Evolutionary conservation across 2,888 invertebrate genomes (phyloP).

Genomic region (Patella ulyssiponensis): DNA sequence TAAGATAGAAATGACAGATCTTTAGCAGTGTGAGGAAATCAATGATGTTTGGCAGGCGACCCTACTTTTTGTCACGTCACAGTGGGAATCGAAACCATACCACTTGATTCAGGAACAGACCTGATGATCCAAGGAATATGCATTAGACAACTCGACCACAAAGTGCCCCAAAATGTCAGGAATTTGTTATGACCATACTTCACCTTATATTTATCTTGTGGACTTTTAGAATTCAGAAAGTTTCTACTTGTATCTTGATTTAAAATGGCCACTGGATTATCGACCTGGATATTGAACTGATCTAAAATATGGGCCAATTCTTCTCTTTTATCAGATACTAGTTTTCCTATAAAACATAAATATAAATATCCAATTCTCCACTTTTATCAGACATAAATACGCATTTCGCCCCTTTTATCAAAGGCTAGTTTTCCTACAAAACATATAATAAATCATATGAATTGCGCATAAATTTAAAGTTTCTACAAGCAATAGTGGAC

Average conservation of each 20-base stretch:
- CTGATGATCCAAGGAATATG: no score
- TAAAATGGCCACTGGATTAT: slow-evolving; percentile 93
- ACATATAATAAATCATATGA: no score
- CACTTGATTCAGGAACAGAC: no score
- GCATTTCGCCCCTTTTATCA: slow-evolving; percentile 82
- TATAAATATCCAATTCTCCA: not conserved
- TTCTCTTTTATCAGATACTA: slow-evolving; percentile 80
- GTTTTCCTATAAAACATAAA: slow-evolving; percentile 75
- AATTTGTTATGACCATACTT: no score
- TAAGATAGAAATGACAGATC: no score
- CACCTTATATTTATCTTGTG: slow-evolving; percentile 81
- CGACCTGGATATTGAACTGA: slow-evolving; percentile 89
- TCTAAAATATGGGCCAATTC: slow-evolving; percentile 83
- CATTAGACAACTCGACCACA: no score
- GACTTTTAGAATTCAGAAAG: slow-evolving; percentile 83
- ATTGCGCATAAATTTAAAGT: not conserved
- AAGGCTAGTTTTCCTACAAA: slow-evolving; percentile 81
- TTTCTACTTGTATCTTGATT: slow-evolving; percentile 94
- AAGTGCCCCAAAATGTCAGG: no score
- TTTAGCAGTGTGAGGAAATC: no score
- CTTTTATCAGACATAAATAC: slow-evolving; percentile 60
- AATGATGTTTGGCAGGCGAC: no score
- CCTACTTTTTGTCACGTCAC: no score
- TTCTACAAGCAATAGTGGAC: no score
- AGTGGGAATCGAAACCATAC: no score